Conservation (phyloP, 2,888 invertebrate species). For the Pandemis corylana region DNA sequence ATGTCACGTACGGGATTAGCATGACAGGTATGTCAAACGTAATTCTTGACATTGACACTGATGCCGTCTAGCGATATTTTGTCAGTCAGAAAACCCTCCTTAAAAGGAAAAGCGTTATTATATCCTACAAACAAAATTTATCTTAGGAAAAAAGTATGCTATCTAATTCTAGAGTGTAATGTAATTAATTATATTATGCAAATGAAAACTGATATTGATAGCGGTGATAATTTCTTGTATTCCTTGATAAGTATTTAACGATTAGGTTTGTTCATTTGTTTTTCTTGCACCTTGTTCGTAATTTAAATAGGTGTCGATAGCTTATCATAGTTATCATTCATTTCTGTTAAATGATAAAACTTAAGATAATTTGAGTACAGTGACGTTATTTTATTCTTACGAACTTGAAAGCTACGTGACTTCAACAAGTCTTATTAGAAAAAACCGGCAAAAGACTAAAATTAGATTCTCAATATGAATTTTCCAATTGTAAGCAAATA, state of each 20-base stretch:
- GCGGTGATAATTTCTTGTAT: background rate
- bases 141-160: no score
- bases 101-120: no score
- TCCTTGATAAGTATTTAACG: background rate
- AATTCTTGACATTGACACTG: no score
- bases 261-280: background rate
- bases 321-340: background rate
- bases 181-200: slow-evolving; percentile 1
- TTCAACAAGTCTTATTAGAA: background rate
- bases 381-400: slow-evolving; percentile 7
- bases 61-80: no score
- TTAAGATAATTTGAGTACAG: background rate
- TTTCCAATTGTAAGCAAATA: no score
- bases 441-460: no score
- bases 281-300: background rate
- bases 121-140: no score
- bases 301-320: background rate
- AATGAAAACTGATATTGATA: background rate
- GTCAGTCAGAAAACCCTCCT: no score
- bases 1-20: no score
- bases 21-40: no score
- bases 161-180: background rate
- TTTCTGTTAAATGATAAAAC: background rate
- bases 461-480: no score
- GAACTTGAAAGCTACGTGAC: background rate